Base-by-base conservation (phyloP, 1,140 invertebrate species). In the Atta texana region DNA sequence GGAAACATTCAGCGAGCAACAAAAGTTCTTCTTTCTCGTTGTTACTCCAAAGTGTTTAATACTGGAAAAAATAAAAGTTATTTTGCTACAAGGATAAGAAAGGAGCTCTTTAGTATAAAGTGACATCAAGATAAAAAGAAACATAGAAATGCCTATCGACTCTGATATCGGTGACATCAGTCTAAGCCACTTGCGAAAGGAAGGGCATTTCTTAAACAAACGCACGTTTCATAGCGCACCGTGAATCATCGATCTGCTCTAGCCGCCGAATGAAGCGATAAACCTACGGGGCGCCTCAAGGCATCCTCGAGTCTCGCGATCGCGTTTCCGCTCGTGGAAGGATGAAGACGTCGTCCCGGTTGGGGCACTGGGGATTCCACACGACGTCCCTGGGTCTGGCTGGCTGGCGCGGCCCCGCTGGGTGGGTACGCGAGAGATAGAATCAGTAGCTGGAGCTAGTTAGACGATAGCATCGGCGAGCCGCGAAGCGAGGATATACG, bases 361-460 rank as follows among this genome's bases (percentile, higher is more conserved):
- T 12, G 71, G 89, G 89, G 89, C 64, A 81, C 71, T 53, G 82
- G 88, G 6, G 87, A 87, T 91, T 91, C 90, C 90, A 88, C 89
- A 88, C 86, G 77, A 82, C 93, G 93, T 89, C 92, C 93, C 93
- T 94, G 94, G 68, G 92, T 87, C 88, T 88, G 93, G 92, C 93
- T 80, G 77, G 21, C 93, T 92, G 93, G 92, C 93, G 92, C 93
- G 93, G 92, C 93, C 93, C 93, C 93, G 93, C 85, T 93, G 93
- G 94, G 93, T 94, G 93, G 93, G 93, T 94, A 94, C 91, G 90
- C 91, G 90, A 93, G 93, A 95, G 94, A 95, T 95, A 95, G 92
- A 95, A 95, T 95, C 95, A 93, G 95, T 95, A 94, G 94, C 94
- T 94, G 95, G 94, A 95, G 95, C 95, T 95, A 95, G 94, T 95